Conservation (phyloP, 1,140 invertebrate genomes). For the Ruditapes philippinarum region DNA sequence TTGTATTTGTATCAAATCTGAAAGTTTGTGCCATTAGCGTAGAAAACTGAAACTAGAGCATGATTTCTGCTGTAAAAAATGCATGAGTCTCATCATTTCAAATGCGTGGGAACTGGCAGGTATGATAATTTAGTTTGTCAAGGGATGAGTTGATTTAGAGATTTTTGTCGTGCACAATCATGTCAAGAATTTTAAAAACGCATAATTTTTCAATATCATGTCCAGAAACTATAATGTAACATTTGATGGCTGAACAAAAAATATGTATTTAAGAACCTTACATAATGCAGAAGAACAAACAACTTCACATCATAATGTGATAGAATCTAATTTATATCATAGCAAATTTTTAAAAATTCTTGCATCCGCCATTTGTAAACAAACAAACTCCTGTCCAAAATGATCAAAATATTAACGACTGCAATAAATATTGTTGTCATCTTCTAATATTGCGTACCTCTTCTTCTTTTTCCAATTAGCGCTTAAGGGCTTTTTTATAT, state of each 20-base stretch:
- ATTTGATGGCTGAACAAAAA: background rate
- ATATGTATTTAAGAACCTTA: background rate
- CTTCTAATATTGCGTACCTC: too few species aligned
- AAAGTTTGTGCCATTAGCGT: too few species aligned
- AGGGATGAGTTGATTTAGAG: too few species aligned
- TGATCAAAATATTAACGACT: background rate
- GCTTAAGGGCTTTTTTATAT: too few species aligned
- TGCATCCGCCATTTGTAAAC: slow-evolving; percentile 43
- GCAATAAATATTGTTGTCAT: background rate
- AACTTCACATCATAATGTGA: too few species aligned
- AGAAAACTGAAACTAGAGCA: too few species aligned
- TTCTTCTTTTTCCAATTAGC: too few species aligned
- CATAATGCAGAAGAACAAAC: too few species aligned
- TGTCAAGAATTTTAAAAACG: background rate
- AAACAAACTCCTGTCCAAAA: background rate
- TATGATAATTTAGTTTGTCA: too few species aligned
- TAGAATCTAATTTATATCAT: background rate
- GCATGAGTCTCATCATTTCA: background rate
- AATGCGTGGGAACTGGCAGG: background rate
- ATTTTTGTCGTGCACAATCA: slow-evolving; percentile 19
- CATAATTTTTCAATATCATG: background rate
- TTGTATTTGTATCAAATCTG: background rate
- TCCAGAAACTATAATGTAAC: background rate
- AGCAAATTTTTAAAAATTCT: background rate
- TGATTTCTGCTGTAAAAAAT: background rate